Evolutionary conservation across 2,113 vertebrate genomes (phyloP), one percentile per base, ranked within the genome.

Genomic region (Paratilapia polleni): DNA sequence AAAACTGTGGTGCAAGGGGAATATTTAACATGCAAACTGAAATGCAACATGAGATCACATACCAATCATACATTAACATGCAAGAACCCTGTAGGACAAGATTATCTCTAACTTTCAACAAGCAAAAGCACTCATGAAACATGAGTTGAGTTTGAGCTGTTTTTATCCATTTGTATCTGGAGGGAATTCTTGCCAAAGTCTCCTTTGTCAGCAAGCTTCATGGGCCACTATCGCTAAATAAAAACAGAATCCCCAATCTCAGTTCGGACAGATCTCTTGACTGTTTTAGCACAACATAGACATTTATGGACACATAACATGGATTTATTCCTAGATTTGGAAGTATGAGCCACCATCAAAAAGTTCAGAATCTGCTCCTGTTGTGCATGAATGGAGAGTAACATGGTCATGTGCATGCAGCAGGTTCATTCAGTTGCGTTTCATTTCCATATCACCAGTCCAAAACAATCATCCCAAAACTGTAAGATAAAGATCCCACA

Each of bases 61-160:
- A 43, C 43, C 1, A 66, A 66, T 15, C 63, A 43, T 24, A 8
- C 13, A 43, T 24, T 66, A 38, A 2, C 63, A 17, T 2, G 13
- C n/a, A 66, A 43, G 22, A 17, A 15, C 43, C 43, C 13, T 15
- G 43, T 15, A 66, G 24, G 41, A 66, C 8, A 43, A 0, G 63
- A 66, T 15, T 0, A 66, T 66, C n/a, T 43, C 41, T n/a, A 43
- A 66, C n/a, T 66, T 43, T 14, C 63, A 17, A 6, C 43, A 17
- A 24, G n/a, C 36, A 66, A 43, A 66, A 0, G 3, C 0, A 6
- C 43, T 66, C n/a, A 43, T 43, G 22, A 43, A 66, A 66, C 9
- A 24, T 43, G 38, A 43, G 6, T 8, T 38, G 8, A 6, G 4
- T 36, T 36, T 36, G 34, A 38, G 38, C 3, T 38, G 8, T 10